Base-by-base conservation (phyloP, 2,888 invertebrate species). In the Drosophila multiciliata region DNA sequence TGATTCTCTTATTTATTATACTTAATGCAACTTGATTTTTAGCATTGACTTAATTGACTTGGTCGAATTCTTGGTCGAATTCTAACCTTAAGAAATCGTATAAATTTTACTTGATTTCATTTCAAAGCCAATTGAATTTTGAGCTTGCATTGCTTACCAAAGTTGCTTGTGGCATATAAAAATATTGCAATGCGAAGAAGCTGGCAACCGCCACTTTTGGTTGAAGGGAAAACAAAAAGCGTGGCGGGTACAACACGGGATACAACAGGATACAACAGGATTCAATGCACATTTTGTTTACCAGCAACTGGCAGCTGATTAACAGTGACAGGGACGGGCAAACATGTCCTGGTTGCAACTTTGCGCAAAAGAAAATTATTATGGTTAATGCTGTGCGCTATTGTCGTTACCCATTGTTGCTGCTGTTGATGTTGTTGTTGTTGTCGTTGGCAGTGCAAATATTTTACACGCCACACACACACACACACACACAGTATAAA, bases 331-430 rank as follows among this genome's bases (percentile, higher is more conserved):
- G 82, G 48, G 55, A 68, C 81, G 72, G 67, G 78, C 66, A 64
- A 64, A 74, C 89, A 77, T 83, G 87, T 77, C 67, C 74, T 57
- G 75, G 57, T 59, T 70, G 59, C 66, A 78, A 71, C 69, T 65
- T 72, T 67, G 66, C 53, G 40, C 74, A 73, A 78, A 78, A 78
- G 66, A 73, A 75, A 72, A 89, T 87, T 89, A 89, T 85, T 85
- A 82, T 87, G 85, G 84, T 87, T 84, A 89, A 89, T 89, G 88
- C 74, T 52, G 69, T 63, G 74, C 71, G 83, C 80, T 71, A 78
- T 84, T 87, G 89, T 87, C 66, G 60, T 66, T 62, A 55, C 52
- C 36, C 32, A 68, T 74, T 23, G 32, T 55, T 49, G 62, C 36
- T 35, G 53, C 38, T 36, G 32, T 42, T 40, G 45, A 8, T 65